Evolutionary conservation across 37 sponge, comb jelly and placozoan species (phyloP).

Genomic region (Beroe forskalii): DNA sequence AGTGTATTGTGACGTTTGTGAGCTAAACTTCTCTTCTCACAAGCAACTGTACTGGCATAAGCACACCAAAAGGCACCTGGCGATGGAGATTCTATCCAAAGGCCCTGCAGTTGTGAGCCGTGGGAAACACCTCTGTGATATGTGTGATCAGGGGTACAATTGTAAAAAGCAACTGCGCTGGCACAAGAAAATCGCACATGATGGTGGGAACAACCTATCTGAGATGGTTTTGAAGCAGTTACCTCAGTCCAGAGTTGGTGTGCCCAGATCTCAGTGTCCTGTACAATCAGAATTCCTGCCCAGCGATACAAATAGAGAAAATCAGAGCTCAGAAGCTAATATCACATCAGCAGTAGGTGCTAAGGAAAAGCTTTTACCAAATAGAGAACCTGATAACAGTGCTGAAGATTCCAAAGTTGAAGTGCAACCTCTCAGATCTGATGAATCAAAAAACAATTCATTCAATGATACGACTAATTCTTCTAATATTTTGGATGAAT

Average conservation of each 20-base stretch:
- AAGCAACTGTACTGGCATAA: slow-evolving; percentile 61
- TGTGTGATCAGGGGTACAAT: slow-evolving; percentile 60
- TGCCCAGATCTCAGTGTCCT: slow-evolving; percentile 4
- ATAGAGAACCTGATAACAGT: neutral
- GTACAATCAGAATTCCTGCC: neutral
- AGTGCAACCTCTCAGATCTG: neutral
- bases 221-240: neutral
- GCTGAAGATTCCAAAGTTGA: neutral
- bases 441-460: neutral
- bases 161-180: slow-evolving; percentile 59
- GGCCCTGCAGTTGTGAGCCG: slow-evolving; percentile 40
- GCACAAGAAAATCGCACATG: slow-evolving; percentile 60
- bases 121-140: slow-evolving; percentile 40
- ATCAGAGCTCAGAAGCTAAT: neutral
- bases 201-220: neutral
- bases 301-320: neutral
- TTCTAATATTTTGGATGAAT: neutral
- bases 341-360: neutral
- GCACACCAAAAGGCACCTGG: slow-evolving; percentile 47
- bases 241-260: slow-evolving; percentile 14
- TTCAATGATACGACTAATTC: neutral
- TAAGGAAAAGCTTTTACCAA: too few relatives aligned
- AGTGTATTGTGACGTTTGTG: slow-evolving; percentile 59
- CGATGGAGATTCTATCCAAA: slow-evolving; percentile 36
- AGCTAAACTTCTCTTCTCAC: slow-evolving; percentile 45